Evolutionary conservation across 2,113 vertebrate genomes (phyloP).

Genomic region (Probosciger aterrimus): DNA sequence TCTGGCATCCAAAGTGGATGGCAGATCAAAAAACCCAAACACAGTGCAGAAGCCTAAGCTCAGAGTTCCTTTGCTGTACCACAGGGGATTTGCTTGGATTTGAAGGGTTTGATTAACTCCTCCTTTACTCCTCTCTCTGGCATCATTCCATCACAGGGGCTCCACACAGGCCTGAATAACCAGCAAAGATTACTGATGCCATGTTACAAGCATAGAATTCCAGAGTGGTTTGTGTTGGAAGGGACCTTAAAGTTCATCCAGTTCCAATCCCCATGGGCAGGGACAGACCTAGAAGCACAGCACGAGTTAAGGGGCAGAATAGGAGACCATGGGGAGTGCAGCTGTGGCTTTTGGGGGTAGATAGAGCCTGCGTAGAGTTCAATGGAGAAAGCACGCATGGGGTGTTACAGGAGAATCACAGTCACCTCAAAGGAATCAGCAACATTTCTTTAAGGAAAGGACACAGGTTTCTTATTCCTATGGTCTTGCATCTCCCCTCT

Average conservation of each 20-base stretch:
- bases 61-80: not conserved
- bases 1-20: not conserved
- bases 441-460: not conserved
- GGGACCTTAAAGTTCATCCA: not conserved
- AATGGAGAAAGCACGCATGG: not conserved
- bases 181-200: not conserved
- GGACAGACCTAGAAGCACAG: not conserved
- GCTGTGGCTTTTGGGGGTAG: not conserved
- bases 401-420: not conserved
- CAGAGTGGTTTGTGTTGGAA: not conserved
- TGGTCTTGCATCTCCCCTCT: not conserved
- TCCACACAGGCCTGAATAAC: not conserved
- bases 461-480: not conserved
- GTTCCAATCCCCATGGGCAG: not conserved
- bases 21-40: not conserved
- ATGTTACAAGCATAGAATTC: not conserved
- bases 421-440: not conserved
- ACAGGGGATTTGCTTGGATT: not conserved
- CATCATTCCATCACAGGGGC: not conserved
- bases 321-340: not conserved
- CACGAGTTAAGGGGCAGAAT: fast-evolving
- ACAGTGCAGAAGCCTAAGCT: not conserved
- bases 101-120: not conserved
- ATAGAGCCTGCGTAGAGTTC: not conserved
- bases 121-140: not conserved